phyloP scores from a whole-genome alignment of 2,113 vertebrate species.

The Malurus elegans region DNA sequence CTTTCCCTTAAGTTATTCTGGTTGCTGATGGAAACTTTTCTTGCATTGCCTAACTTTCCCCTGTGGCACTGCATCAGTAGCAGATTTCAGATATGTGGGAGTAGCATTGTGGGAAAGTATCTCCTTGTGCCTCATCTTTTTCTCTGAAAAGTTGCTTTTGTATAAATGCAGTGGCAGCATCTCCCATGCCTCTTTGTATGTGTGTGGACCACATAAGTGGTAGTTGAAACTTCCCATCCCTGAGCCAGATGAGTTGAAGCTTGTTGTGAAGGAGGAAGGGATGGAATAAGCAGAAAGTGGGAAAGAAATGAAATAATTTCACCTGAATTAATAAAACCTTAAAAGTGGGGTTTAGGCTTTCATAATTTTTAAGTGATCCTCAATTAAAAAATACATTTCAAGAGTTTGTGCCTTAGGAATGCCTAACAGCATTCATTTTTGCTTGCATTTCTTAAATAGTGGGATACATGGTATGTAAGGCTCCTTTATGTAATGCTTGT shows the following conservation, averaged over 20 bases:
- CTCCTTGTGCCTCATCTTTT: not conserved
- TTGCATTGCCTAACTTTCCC: not conserved
- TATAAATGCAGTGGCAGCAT: not conserved
- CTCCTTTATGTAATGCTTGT: not conserved
- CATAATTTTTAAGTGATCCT: not conserved
- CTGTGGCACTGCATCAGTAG: not conserved
- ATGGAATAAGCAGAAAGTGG: not conserved
- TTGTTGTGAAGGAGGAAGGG: not conserved
- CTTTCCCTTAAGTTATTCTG: not conserved
- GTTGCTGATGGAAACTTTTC: not conserved
- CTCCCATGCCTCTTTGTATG: not conserved
- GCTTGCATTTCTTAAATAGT: not conserved
- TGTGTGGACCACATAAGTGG: accelerated
- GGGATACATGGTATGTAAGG: not conserved
- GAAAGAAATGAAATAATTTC: not conserved
- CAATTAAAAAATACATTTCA: not conserved
- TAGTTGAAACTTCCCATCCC: not conserved
- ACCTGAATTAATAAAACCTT: not conserved
- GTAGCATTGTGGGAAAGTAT: not conserved
- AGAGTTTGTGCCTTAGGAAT: not conserved
- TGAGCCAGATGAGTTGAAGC: not conserved
- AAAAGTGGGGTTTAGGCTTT: not conserved
- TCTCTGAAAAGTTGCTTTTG: not conserved
- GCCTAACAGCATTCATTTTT: not conserved
- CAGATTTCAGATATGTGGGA: not conserved